Percentiles rank a stretch among this genome's conserved stretches.
Evolutionary conservation across 2,888 invertebrate genomes (phyloP).

Genomic region (Omphaloscelis lunosa): DNA sequence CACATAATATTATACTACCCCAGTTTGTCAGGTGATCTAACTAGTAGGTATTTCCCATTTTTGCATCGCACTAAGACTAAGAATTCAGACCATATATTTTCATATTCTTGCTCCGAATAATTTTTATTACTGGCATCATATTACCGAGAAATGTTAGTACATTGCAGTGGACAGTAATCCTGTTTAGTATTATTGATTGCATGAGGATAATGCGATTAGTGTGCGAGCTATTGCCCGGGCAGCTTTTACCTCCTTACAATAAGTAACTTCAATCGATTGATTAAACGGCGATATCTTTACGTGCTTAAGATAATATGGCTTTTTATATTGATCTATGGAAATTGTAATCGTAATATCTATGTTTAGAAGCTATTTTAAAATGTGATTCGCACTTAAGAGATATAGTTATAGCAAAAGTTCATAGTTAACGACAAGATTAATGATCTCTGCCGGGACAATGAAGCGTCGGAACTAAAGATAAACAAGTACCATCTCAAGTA

Average conservation of each 20-base stretch:
- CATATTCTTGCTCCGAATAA: background rate
- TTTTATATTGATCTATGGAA: slow-evolving; percentile 33
- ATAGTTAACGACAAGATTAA: slow-evolving; percentile 69
- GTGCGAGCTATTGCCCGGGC: slow-evolving; percentile 74
- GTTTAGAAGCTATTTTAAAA: slow-evolving; percentile 34
- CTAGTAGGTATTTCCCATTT: slow-evolving; percentile 11
- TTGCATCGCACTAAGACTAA: slow-evolving; percentile 1
- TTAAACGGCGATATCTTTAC: slow-evolving; percentile 48
- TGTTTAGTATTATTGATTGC: slow-evolving; percentile 81
- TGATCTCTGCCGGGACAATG: slow-evolving; percentile 70
- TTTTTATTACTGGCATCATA: slow-evolving; percentile 35
- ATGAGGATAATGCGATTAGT: slow-evolving; percentile 84
- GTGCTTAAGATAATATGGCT: slow-evolving; percentile 17
- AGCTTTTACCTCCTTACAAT: slow-evolving; percentile 72
- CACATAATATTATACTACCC: background rate
- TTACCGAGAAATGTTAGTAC: slow-evolving; percentile 36
- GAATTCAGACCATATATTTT: background rate
- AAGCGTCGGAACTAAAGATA: slow-evolving; percentile 73
- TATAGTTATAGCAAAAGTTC: slow-evolving; percentile 58
- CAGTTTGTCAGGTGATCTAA: slow-evolving; percentile 5
- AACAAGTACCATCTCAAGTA: slow-evolving; percentile 72
- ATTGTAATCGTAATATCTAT: slow-evolving; percentile 16
- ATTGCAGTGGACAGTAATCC: slow-evolving; percentile 64
- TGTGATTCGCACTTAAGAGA: slow-evolving; percentile 55
- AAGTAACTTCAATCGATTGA: slow-evolving; percentile 62